These are phyloP conservation scores for Mellilla xanthometata DNA, from an alignment of 2,888 invertebrate species.

Conservation along the genomic window DNA sequence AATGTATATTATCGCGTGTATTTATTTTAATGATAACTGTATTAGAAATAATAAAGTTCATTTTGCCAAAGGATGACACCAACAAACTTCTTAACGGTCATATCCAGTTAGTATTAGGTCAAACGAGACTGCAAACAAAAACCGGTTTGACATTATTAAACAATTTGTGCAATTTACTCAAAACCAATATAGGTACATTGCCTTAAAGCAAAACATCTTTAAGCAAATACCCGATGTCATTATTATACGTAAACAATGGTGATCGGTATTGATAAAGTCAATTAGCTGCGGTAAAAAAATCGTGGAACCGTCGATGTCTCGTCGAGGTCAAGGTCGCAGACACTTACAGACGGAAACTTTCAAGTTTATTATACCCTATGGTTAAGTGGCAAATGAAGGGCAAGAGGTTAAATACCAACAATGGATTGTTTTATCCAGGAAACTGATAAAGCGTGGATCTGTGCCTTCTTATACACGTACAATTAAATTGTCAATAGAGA, in stretches of 20 bases:
- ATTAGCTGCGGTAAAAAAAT: conserved; percentile 39
- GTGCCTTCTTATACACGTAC: too few species aligned
- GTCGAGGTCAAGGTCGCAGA: conserved; percentile 54
- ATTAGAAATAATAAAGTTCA: too few species aligned
- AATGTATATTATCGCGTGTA: too few species aligned
- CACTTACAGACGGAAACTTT: conserved; percentile 48
- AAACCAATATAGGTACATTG: background rate
- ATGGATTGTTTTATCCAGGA: conserved; percentile 16
- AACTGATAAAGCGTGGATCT: background rate
- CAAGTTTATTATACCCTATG: conserved; percentile 48
- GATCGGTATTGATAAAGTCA: conserved; percentile 34
- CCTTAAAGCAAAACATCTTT: conserved; percentile 5
- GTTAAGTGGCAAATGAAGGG: conserved; percentile 29
- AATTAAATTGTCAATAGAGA: too few species aligned
- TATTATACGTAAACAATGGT: conserved; percentile 40
- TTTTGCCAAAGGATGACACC: background rate
- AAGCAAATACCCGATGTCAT: conserved; percentile 25
- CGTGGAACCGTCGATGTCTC: conserved; percentile 55
- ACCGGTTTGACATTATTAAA: conserved; percentile 2
- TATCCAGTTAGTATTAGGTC: conserved; percentile 2
- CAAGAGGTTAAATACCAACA: conserved; percentile 5
- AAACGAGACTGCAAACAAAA: background rate
- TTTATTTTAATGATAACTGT: too few species aligned
- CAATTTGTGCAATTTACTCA: background rate
- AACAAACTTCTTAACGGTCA: background rate